Conservation (phyloP, 2,113 vertebrate genomes). For the Scartelaos histophorus region DNA sequence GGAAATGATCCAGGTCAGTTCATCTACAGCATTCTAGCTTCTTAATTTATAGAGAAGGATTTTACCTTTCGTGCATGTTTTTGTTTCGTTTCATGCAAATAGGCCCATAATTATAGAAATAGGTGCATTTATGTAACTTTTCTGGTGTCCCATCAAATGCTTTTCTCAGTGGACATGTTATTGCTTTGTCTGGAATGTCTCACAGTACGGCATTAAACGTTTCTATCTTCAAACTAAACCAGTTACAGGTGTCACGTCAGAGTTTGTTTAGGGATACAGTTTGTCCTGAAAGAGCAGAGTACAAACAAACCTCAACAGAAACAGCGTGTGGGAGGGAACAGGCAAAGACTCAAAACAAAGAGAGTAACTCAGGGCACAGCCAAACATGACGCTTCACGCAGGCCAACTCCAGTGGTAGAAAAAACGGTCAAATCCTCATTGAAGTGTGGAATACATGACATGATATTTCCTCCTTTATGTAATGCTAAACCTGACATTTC, state of each 20-base stretch:
- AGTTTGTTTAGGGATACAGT: slow-evolving; percentile 16
- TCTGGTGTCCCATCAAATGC: too few species aligned
- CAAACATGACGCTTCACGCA: slow-evolving; percentile 9
- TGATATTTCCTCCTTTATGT: slow-evolving; percentile 17
- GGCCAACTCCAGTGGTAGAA: background rate
- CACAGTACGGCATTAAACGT: too few species aligned
- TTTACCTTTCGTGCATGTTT: too few species aligned
- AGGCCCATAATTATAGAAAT: too few species aligned
- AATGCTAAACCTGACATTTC: background rate
- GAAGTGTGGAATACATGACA: slow-evolving; percentile 11
- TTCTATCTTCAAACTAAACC: too few species aligned
- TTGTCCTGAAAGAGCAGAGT: slow-evolving; percentile 35
- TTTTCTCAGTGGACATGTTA: too few species aligned
- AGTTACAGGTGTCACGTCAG: background rate
- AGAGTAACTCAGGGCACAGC: slow-evolving; percentile 31
- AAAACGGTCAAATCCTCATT: slow-evolving; percentile 9
- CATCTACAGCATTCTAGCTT: background rate
- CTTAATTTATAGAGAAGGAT: too few species aligned
- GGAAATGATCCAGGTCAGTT: slow-evolving; percentile 46
- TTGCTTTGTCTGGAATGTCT: too few species aligned
- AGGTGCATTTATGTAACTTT: too few species aligned
- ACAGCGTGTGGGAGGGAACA: slow-evolving; percentile 40
- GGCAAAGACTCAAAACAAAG: slow-evolving; percentile 15
- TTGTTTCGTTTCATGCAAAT: too few species aligned
- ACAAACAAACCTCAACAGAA: slow-evolving; percentile 33